Evolutionary conservation across 1,140 invertebrate species (phyloP).

Genomic region (Leptestheria dahalacensis): DNA sequence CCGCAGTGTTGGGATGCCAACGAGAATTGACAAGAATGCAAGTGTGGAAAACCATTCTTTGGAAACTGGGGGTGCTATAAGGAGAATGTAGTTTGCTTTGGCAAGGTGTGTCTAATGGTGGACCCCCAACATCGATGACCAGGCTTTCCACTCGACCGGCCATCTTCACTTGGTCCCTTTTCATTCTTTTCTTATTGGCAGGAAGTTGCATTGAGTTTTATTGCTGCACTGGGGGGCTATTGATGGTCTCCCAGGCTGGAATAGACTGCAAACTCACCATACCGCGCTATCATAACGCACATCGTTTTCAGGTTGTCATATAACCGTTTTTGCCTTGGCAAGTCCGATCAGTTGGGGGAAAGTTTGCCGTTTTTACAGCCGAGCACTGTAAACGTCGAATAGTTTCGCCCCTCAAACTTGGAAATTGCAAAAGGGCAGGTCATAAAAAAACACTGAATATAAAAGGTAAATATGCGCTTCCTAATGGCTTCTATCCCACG

Average conservation of each 20-base stretch:
- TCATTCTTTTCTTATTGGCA: not conserved
- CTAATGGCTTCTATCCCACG: not conserved
- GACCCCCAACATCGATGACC: not conserved
- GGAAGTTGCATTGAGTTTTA: not conserved
- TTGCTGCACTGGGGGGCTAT: not conserved
- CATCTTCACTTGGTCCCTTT: not conserved
- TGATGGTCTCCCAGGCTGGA: not conserved
- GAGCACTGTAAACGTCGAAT: no score
- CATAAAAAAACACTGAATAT: not conserved
- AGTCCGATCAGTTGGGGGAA: not conserved
- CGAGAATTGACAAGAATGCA: not conserved
- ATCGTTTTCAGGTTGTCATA: not conserved
- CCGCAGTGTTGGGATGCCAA: no score
- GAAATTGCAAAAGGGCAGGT: not conserved
- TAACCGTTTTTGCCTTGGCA: not conserved
- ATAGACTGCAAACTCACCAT: not conserved
- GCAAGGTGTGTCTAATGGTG: not conserved
- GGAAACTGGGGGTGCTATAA: not conserved
- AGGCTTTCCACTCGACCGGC: not conserved
- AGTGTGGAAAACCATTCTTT: not conserved
- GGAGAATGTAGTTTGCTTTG: not conserved
- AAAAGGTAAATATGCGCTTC: not conserved
- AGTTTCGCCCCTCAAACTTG: no score
- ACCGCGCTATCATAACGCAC: not conserved
- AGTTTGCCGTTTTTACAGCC: not conserved